Evolutionary conservation across 1,140 invertebrate genomes (phyloP).

Genomic region (Hydropsyche tenuis): DNA sequence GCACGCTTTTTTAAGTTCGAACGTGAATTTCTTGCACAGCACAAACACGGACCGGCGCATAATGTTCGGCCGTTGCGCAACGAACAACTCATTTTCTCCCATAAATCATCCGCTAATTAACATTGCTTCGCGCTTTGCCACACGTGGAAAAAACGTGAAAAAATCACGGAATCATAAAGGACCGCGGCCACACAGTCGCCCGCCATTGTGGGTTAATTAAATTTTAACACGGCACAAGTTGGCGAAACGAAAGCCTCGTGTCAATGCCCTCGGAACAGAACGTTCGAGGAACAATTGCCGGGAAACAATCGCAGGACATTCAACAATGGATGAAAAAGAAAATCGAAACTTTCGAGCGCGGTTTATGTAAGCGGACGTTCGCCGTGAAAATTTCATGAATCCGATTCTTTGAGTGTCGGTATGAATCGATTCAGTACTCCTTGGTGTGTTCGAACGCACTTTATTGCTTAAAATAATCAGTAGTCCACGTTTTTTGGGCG

Average conservation of each 20-base stretch:
- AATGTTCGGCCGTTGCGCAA: slow-evolving; percentile 19
- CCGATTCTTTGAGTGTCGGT: too few relatives aligned
- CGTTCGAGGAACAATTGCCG: slow-evolving; percentile 14
- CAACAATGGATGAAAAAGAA: neutral
- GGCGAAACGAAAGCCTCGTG: slow-evolving; percentile 4
- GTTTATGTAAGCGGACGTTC: neutral
- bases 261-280: slow-evolving; percentile 11
- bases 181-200: slow-evolving; percentile 26
- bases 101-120: slow-evolving; percentile 49
- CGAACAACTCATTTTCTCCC: slow-evolving; percentile 27
- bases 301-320: slow-evolving; percentile 7
- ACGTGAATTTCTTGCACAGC: too few relatives aligned
- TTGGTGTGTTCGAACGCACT: slow-evolving; percentile 38
- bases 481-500: slow-evolving; percentile 20
- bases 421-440: neutral
- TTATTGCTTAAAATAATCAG: slow-evolving; percentile 47
- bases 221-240: slow-evolving; percentile 48
- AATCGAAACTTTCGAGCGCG: too few relatives aligned
- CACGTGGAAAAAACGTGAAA: slow-evolving; percentile 16
- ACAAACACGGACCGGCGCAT: too few relatives aligned
- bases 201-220: slow-evolving; percentile 49
- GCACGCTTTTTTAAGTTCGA: too few relatives aligned
- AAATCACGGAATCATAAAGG: slow-evolving; percentile 47
- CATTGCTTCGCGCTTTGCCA: slow-evolving; percentile 20
- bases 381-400: too few relatives aligned